phyloP scores from a whole-genome alignment of 1,140 invertebrate genomes.

The Scylla paramamosain region DNA sequence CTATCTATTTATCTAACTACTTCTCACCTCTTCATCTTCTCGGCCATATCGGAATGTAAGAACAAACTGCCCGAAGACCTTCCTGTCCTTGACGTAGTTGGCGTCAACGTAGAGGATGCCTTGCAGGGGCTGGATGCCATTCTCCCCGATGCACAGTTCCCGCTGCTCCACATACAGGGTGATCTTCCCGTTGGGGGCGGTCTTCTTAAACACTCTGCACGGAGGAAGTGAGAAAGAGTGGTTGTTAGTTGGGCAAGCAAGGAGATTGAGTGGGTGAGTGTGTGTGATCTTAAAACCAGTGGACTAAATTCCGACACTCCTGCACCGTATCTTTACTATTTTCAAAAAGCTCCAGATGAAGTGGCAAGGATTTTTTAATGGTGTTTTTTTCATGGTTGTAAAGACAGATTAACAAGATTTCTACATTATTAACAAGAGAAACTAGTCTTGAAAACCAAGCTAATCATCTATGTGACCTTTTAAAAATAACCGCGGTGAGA shows the following conservation, averaged over 20 bases:
- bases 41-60: conserved; percentile 98
- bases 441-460: too few species aligned
- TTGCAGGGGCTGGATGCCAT: conserved; percentile 68
- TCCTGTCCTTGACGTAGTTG: conserved; percentile 92
- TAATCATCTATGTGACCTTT: too few species aligned
- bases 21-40: conserved; percentile 95
- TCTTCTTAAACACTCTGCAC: conserved; percentile 97
- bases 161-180: conserved; percentile 97
- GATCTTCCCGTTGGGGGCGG: conserved; percentile 95
- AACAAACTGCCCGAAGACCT: conserved; percentile 95
- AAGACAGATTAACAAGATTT: too few species aligned
- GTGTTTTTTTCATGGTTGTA: neutral
- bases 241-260: neutral
- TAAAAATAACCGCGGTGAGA: too few species aligned
- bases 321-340: neutral
- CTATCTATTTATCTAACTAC: neutral
- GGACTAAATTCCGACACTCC: neutral
- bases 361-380: neutral
- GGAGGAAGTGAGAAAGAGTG: conserved; percentile 82
- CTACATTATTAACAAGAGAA: too few species aligned
- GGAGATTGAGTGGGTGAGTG: neutral
- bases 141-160: conserved; percentile 88
- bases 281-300: neutral
- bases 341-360: neutral
- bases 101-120: conserved; percentile 75